Evolutionary conservation across 35 echinoderm and acorn worm genomes (phyloP).

Genomic region (Hemicentrotus pulcherrimus): DNA sequence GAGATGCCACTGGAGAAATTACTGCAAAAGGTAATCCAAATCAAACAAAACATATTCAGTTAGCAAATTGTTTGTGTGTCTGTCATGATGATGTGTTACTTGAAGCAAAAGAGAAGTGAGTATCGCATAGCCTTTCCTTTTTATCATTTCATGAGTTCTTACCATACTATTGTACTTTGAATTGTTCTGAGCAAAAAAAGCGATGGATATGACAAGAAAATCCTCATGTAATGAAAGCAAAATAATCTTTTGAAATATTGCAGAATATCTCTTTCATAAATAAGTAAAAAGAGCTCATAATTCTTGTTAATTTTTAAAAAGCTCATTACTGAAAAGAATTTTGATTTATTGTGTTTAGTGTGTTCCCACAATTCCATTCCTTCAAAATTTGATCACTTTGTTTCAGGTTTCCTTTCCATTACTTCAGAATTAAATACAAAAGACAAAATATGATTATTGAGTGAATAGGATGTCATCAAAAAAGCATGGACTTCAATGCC

Average conservation of each 20-base stretch:
- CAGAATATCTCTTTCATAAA: not conserved
- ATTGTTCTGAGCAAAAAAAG: not conserved
- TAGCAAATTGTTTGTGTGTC: not conserved
- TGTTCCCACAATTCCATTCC: not conserved
- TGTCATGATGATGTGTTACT: not conserved
- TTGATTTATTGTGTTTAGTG: not conserved
- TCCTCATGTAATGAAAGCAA: not conserved
- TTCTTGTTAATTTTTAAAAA: not conserved
- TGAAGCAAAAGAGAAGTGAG: not conserved
- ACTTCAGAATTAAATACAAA: not conserved
- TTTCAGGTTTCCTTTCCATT: not conserved
- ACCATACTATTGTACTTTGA: not conserved
- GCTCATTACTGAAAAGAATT: not conserved
- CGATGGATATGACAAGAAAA: not conserved
- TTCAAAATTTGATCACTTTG: not conserved
- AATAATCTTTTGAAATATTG: not conserved
- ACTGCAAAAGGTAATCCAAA: not conserved
- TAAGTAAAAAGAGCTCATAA: not conserved
- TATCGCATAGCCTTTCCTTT: not conserved
- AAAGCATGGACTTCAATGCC: not conserved
- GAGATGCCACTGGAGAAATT: not conserved
- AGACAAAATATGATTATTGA: not conserved
- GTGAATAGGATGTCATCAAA: not conserved
- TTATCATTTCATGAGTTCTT: not conserved
- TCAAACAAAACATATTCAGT: not conserved